Evolutionary conservation across 1,140 invertebrate genomes (phyloP).

Genomic region (Brachionus rotundiformis): DNA sequence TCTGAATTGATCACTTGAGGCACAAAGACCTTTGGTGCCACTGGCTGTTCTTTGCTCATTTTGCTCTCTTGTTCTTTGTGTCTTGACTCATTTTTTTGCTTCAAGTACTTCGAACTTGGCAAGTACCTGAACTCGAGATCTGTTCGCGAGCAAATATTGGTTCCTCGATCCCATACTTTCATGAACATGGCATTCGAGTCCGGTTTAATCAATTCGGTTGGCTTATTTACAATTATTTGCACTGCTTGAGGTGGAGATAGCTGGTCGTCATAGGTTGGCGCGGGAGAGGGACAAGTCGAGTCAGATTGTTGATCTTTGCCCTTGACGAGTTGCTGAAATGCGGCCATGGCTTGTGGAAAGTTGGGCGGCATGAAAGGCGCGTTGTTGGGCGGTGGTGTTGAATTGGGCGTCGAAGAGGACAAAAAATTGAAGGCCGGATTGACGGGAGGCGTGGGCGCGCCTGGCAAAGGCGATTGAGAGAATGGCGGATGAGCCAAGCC

Average conservation of each 20-base stretch:
- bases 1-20: conserved; percentile 2
- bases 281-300: conserved; percentile 26
- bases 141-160: conserved; percentile 35
- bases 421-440: conserved; percentile 14
- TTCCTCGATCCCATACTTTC: conserved; percentile 36
- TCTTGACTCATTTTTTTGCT: background rate
- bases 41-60: background rate
- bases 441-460: background rate
- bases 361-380: background rate
- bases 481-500: background rate
- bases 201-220: conserved; percentile 32
- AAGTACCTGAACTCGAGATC: conserved; percentile 42
- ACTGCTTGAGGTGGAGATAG: background rate
- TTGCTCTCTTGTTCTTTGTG: background rate
- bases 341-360: conserved; percentile 24
- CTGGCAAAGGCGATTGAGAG: background rate
- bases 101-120: conserved; percentile 30
- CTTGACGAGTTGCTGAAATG: conserved; percentile 8
- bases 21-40: conserved; percentile 11
- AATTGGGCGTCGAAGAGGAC: conserved; percentile 1
- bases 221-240: conserved; percentile 47
- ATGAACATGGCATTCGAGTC: conserved; percentile 49
- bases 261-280: conserved; percentile 7
- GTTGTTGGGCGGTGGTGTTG: background rate
- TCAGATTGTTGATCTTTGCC: conserved; percentile 3